Evolutionary conservation across 2,888 invertebrate species (phyloP).

Genomic region (Byasa hedistus): DNA sequence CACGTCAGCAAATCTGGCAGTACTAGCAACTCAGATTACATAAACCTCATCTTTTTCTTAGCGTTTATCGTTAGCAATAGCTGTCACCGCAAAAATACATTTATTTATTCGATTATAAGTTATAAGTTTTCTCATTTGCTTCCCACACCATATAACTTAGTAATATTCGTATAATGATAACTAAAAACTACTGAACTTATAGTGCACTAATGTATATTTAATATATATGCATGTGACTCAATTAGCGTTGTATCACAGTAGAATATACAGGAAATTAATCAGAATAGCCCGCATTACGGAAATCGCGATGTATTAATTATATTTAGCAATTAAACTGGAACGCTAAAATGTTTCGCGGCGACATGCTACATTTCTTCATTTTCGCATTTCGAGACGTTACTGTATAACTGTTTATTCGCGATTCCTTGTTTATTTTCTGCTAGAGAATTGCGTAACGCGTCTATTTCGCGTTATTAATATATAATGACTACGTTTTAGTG

Average conservation of each 20-base stretch:
- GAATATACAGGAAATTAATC: constrained; percentile 18
- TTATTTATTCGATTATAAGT: too few relatives aligned
- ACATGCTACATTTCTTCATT: constrained; percentile 66
- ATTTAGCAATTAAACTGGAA: constrained; percentile 72
- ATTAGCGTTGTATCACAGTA: constrained; percentile 13
- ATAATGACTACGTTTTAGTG: constrained; percentile 31
- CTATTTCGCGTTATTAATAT: constrained; percentile 41
- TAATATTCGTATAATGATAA: too few relatives aligned
- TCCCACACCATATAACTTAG: too few relatives aligned
- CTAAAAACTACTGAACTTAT: too few relatives aligned
- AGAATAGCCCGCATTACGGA: constrained; percentile 42
- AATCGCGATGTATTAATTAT: constrained; percentile 66
- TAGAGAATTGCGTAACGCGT: constrained; percentile 44
- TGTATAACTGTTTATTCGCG: constrained; percentile 54
- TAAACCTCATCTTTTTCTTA: too few relatives aligned
- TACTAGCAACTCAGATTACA: too few relatives aligned
- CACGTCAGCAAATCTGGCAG: too few relatives aligned
- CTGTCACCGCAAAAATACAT: too few relatives aligned
- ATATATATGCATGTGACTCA: not conserved
- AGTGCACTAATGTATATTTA: not conserved
- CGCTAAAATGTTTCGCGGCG: constrained; percentile 69
- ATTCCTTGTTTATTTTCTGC: constrained; percentile 61
- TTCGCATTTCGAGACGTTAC: constrained; percentile 53
- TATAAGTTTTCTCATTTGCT: too few relatives aligned
- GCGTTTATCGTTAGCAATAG: too few relatives aligned